Evolutionary conservation across 2,797 vertebrate species (phyloP).

Genomic region (Allobates femoralis): DNA sequence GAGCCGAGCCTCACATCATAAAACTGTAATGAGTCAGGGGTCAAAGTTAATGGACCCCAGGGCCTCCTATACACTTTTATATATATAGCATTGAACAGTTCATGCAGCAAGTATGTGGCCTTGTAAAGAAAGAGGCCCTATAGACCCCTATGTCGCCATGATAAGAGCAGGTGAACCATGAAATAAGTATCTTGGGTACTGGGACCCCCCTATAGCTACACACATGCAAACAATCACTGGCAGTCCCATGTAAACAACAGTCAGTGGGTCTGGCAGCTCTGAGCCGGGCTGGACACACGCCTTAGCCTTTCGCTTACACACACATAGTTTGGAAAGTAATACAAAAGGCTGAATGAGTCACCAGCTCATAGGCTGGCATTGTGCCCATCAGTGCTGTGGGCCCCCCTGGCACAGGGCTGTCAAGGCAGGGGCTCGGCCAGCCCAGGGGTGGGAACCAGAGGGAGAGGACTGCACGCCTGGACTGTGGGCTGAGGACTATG

Average conservation of each 20-base stretch:
- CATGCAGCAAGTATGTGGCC: too few species aligned
- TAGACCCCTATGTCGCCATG: too few species aligned
- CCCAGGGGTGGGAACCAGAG: slow-evolving; percentile 50
- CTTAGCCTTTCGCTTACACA: slow-evolving; percentile 26
- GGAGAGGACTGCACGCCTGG: not conserved
- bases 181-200: not conserved
- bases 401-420: slow-evolving; percentile 44
- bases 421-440: not conserved
- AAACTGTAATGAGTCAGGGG: not conserved
- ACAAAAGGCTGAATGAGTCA: slow-evolving; percentile 60
- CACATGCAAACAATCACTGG: not conserved
- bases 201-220: not conserved
- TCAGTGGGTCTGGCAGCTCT: too few species aligned
- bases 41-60: too few species aligned
- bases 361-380: slow-evolving; percentile 55
- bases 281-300: not conserved
- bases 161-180: not conserved
- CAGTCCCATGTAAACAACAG: slow-evolving; percentile 5
- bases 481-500: slow-evolving; percentile 23
- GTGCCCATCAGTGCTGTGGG: slow-evolving; percentile 39
- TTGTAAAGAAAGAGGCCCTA: not conserved
- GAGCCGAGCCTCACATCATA: not conserved
- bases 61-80: too few species aligned
- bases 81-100: too few species aligned
- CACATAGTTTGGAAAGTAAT: slow-evolving; percentile 51